Evolutionary conservation across 2,888 invertebrate genomes (phyloP), one percentile per base, ranked within the genome.

Genomic region (Tineola bisselliella): DNA sequence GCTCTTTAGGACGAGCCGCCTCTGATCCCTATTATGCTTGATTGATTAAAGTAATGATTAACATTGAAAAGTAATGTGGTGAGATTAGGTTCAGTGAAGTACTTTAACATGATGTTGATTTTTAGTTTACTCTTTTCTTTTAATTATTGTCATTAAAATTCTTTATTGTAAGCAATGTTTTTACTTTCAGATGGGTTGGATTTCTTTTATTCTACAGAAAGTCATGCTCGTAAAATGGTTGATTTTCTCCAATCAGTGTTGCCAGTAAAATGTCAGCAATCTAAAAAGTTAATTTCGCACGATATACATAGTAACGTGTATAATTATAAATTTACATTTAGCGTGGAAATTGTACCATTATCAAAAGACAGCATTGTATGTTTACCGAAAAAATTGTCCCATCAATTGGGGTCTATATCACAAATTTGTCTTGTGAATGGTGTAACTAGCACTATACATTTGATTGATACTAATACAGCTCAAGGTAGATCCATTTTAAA

Each of bases 301-400:
- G 99, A 99, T 79, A 94, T 96, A 62, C 97, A 97, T 80, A 98
- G 95, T 77, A 99, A 99, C 74, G 90, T 92, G 12, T 98, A 94
- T 81, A 98, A 98, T 79, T 99, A 98, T 82, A 99, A 99, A 81
- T 95, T 94, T 74, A 95, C 97, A 6, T 95, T 90, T 80, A 94
- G 95, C 64, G 92, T 99, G 65, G 98, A 99, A 79, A 95, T 99
- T 69, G 97, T 96, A 0, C 99, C 99, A 0, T 79, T 99, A 61
- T 98, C 98, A 15, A 98, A 98, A 80, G 96, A 97, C 75, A 95
- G 95, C 74, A 87, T 97, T 57, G 93, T 99, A 1, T 99, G 98
- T 73, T 86, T 99, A 1, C 92, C 96, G 0, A 92, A 93, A 73
- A 94, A 94, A 73, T 75, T 97, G 66, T 93, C 95, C 0, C 94